Evolutionary conservation across 53 echinoderm and acorn worm genomes (phyloP).

Genomic region (Crossaster papposus): DNA sequence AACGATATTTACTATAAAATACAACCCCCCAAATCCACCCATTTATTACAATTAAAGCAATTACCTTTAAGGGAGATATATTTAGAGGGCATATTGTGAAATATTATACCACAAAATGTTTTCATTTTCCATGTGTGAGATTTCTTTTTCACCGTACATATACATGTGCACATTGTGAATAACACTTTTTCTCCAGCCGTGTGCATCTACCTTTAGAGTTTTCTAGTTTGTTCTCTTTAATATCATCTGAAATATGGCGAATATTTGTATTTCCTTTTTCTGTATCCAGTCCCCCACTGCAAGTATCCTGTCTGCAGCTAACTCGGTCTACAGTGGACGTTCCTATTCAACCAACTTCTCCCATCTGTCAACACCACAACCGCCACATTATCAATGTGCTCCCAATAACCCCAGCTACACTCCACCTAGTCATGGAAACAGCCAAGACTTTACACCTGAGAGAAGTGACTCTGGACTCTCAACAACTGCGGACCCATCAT

Average conservation of each 20-base stretch:
- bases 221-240: no score
- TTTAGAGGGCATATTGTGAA: no score
- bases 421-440: conserved; percentile 8
- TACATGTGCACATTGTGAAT: no score
- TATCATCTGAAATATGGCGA: neutral
- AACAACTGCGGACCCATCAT: conserved; percentile 20
- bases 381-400: conserved; percentile 33
- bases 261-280: neutral
- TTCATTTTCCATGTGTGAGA: no score
- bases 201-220: no score
- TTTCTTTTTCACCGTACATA: no score
- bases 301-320: conserved; percentile 18
- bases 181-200: no score
- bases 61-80: no score
- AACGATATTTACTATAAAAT: no score
- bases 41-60: no score
- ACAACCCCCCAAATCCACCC: no score
- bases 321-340: conserved; percentile 28
- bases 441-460: conserved; percentile 50
- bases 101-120: no score
- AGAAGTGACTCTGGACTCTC: conserved; percentile 56
- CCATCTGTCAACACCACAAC: conserved; percentile 26
- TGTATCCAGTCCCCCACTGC: conserved; percentile 37
- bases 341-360: conserved; percentile 11
- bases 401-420: neutral